Conservation (phyloP, 1,140 invertebrate genomes). For the Zaprionus nigranus region DNA sequence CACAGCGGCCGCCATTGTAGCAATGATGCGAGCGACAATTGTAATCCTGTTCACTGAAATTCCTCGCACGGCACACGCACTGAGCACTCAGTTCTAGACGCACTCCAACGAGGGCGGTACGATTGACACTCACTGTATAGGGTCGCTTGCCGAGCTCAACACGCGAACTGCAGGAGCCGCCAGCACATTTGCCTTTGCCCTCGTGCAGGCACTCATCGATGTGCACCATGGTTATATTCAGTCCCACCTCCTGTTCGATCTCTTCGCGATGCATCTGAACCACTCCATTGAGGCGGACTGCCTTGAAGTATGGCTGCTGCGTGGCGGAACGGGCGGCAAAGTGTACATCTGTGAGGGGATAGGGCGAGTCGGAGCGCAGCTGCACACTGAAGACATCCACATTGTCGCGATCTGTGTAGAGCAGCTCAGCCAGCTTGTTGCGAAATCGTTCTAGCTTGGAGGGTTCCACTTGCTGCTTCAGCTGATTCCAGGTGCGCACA, state of each 20-base stretch:
- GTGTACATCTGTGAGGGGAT: slow-evolving; percentile 87
- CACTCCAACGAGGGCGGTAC: slow-evolving; percentile 88
- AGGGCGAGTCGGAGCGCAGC: slow-evolving; percentile 85
- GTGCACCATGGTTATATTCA: slow-evolving; percentile 89
- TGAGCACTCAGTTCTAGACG: slow-evolving; percentile 86
- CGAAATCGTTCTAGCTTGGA: slow-evolving; percentile 87
- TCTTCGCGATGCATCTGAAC: slow-evolving; percentile 87
- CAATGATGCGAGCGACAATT: slow-evolving; percentile 88
- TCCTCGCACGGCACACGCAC: slow-evolving; percentile 86
- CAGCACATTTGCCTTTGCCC: slow-evolving; percentile 85
- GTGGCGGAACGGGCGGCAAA: slow-evolving; percentile 87
- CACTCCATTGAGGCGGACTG: slow-evolving; percentile 88
- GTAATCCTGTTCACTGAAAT: slow-evolving; percentile 85
- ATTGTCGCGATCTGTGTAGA: slow-evolving; percentile 86
- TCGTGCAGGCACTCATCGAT: slow-evolving; percentile 89
- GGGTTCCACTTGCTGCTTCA: slow-evolving; percentile 74
- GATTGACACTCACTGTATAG: slow-evolving; percentile 90
- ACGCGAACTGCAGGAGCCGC: slow-evolving; percentile 87
- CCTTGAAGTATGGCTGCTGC: slow-evolving; percentile 88
- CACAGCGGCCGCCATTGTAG: slow-evolving; percentile 89
- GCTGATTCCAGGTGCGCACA: slow-evolving; percentile 87
- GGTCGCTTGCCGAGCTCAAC: slow-evolving; percentile 88
- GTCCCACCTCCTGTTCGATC: slow-evolving; percentile 88
- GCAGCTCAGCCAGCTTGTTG: slow-evolving; percentile 86
- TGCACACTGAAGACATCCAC: slow-evolving; percentile 90